Conservation (phyloP, 2,888 invertebrate species). For the Cantharis rufa region DNA sequence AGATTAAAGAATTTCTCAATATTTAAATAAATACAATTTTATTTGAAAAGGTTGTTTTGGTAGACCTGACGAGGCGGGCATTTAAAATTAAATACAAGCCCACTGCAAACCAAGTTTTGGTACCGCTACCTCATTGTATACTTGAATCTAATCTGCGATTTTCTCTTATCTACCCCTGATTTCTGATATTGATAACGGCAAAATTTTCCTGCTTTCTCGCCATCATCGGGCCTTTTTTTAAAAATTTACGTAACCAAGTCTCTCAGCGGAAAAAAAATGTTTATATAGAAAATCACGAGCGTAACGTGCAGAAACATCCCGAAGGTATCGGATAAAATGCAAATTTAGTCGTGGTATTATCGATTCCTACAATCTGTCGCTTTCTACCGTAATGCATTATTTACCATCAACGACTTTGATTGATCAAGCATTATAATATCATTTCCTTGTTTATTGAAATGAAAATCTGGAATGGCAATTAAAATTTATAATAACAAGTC, state of each 20-base stretch:
- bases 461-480: background rate
- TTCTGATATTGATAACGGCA: background rate
- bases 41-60: background rate
- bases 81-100: too few species aligned
- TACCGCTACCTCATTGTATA: background rate
- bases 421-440: background rate
- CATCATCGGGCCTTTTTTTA: background rate
- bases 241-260: background rate
- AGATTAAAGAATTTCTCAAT: background rate
- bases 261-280: background rate
- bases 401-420: conserved; percentile 5
- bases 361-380: conserved; percentile 8
- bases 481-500: background rate
- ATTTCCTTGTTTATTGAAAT: background rate
- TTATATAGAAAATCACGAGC: background rate
- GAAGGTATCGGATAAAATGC: conserved; percentile 12
- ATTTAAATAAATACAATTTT: background rate
- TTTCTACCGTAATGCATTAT: conserved; percentile 17
- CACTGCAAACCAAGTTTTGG: background rate
- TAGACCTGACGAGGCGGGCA: too few species aligned
- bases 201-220: background rate
- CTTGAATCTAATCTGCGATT: background rate
- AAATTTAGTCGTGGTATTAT: conserved; percentile 25
- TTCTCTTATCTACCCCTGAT: background rate
- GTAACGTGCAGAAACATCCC: background rate